Conservation (phyloP, 2,888 invertebrate species). For the Mechanitis messenoides region DNA sequence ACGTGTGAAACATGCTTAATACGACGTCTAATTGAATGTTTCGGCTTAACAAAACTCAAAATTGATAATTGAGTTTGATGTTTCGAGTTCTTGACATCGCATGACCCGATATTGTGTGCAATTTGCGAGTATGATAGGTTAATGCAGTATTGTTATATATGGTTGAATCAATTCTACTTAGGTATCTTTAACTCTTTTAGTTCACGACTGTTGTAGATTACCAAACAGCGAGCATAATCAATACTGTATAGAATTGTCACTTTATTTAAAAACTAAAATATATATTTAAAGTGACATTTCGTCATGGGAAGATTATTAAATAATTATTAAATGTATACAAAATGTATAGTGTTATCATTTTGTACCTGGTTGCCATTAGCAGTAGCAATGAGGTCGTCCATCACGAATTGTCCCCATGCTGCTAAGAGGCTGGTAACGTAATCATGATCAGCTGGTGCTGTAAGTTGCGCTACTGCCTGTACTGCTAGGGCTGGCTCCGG, state of each 20-base stretch:
- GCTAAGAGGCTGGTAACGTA: slow-evolving; percentile 86
- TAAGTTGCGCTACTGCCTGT: slow-evolving; percentile 72
- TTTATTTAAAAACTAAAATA: no score
- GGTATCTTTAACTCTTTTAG: no score
- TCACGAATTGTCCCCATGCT: slow-evolving; percentile 86
- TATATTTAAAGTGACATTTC: no score
- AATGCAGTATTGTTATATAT: background rate
- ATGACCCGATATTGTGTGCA: slow-evolving; percentile 9
- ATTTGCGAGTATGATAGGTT: slow-evolving; percentile 3
- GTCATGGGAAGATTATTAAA: no score
- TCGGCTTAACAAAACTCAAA: slow-evolving; percentile 23
- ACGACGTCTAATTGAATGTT: slow-evolving; percentile 30
- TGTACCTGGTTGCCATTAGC: slow-evolving; percentile 74
- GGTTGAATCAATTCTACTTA: background rate
- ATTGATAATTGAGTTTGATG: slow-evolving; percentile 18
- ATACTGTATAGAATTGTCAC: no score
- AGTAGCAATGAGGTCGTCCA: slow-evolving; percentile 83
- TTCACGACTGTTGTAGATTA: no score
- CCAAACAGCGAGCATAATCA: no score
- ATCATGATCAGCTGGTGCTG: slow-evolving; percentile 79
- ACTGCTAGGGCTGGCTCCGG: slow-evolving; percentile 79
- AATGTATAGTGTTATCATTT: background rate
- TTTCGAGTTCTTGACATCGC: slow-evolving; percentile 15
- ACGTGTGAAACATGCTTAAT: slow-evolving; percentile 39
- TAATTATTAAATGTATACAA: no score